Evolutionary conservation across 2,113 vertebrate species (phyloP).

Genomic region (Porphyrio hochstetteri): DNA sequence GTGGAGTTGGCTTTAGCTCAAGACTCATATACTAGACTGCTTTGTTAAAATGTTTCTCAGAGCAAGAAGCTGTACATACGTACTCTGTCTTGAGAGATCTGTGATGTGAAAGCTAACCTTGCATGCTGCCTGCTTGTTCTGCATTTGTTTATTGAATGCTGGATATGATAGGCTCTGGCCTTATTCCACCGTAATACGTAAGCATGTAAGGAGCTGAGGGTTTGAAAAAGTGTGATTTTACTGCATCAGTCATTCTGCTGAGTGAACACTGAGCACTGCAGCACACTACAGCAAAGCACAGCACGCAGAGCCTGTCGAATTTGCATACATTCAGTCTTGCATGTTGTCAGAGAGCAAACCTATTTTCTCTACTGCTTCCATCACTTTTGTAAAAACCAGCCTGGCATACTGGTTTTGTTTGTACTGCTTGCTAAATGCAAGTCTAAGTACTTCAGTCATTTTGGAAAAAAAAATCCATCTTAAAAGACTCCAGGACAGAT

Average conservation of each 20-base stretch:
- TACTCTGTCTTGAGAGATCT: neutral
- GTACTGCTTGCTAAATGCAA: neutral
- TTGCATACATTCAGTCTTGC: neutral
- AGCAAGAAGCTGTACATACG: accelerated
- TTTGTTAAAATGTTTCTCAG: neutral
- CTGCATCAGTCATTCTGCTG: neutral
- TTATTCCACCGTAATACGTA: neutral
- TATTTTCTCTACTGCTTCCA: neutral
- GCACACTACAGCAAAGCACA: neutral
- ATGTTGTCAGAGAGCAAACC: neutral
- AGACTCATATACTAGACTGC: neutral
- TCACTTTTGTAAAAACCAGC: neutral
- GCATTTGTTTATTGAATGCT: neutral
- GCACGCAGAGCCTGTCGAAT: neutral
- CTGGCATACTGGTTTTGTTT: neutral
- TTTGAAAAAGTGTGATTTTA: neutral
- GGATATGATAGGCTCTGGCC: neutral
- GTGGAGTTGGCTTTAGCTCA: neutral
- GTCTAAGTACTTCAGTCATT: neutral
- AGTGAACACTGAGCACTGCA: neutral
- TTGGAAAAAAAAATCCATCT: neutral
- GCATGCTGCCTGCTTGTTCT: neutral
- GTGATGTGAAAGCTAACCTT: neutral
- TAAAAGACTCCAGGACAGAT: neutral
- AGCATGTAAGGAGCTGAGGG: neutral